Evolutionary conservation across 1,140 invertebrate species (phyloP).

Genomic region (Nylanderia fulva): DNA sequence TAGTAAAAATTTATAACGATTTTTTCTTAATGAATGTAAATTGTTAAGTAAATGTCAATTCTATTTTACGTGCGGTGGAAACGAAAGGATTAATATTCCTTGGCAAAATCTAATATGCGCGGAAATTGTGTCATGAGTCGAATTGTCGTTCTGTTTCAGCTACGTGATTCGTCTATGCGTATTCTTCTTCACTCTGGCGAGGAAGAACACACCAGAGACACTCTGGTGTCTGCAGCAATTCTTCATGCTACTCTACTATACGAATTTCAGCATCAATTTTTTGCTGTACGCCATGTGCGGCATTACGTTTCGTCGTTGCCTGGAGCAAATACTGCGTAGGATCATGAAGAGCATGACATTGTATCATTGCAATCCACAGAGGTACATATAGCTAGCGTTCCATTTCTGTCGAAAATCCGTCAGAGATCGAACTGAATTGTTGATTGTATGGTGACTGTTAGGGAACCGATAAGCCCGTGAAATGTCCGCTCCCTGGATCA

Average conservation of each 20-base stretch:
- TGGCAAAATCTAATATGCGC: background rate
- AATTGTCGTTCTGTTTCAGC: slow-evolving; percentile 78
- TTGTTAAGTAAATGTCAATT: slow-evolving; percentile 3
- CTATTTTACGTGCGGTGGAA: background rate
- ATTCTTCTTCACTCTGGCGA: slow-evolving; percentile 85
- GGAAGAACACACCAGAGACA: slow-evolving; percentile 80
- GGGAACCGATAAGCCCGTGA: slow-evolving; percentile 48
- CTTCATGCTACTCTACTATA: slow-evolving; percentile 88
- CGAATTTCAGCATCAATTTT: slow-evolving; percentile 88
- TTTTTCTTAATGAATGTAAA: background rate
- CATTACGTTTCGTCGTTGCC: slow-evolving; percentile 86
- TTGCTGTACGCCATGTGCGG: slow-evolving; percentile 87
- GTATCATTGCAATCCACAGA: slow-evolving; percentile 82
- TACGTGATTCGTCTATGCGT: slow-evolving; percentile 87
- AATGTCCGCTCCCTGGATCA: background rate
- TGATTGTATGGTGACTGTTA: slow-evolving; percentile 35
- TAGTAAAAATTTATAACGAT: background rate
- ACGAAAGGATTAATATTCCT: slow-evolving; percentile 7
- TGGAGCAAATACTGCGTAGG: slow-evolving; percentile 86
- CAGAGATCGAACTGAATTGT: background rate
- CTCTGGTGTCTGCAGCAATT: slow-evolving; percentile 87
- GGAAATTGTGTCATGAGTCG: slow-evolving; percentile 6
- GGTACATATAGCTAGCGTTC: slow-evolving; percentile 75
- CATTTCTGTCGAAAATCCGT: slow-evolving; percentile 16
- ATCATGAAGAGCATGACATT: slow-evolving; percentile 82